Evolutionary conservation across 1,140 invertebrate genomes (phyloP), one percentile per base, ranked within the genome.

Genomic region (Sinella curviseta): DNA sequence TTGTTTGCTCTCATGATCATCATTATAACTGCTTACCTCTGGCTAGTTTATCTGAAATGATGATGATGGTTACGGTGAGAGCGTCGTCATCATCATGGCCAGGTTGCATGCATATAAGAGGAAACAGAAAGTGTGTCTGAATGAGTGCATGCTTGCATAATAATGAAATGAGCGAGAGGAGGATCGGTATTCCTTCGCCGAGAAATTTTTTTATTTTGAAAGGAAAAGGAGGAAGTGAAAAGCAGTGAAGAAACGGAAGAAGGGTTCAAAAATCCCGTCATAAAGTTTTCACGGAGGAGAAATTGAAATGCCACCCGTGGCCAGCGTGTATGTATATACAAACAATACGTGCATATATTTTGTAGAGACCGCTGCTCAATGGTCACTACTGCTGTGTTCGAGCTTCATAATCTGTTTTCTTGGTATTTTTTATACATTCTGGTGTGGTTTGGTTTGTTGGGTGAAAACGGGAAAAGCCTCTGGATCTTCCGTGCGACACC

Each of bases 271-370:
- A 48, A 48, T 48, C 8, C 20, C 39, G 20, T 48, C n/a, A n/a
- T n/a, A n/a, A n/a, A 24, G 34, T 75, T 36, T 75, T 20, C 55
- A 60, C n/a, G 55, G 55, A n/a, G n/a, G n/a, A 17, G 55, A 81
- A 81, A 81, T 81, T 81, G 80, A 77, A 81, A 81, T 81, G 35
- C 80, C 80, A 81, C 80, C 80, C 80, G 80, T 76, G 57, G 57
- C 65, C 65, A 70, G 14, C 24, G 20, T 48, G 39, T 12, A 48
- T 48, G 39, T 48, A 48, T 48, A 48, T 48, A 48, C 39, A 8
- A 48, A 48, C 39, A 20, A 12, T 48, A 8, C 20, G 8, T 48
- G 8, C 20, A 48, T 48, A n/a, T n/a, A n/a, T n/a, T n/a, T n/a
- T n/a, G n/a, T n/a, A n/a, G n/a, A n/a, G n/a, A n/a, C n/a, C n/a